These are phyloP conservation scores for Oasisia sp. DNA, from an alignment of 2,888 invertebrate genomes.

Conservation along the genomic window DNA sequence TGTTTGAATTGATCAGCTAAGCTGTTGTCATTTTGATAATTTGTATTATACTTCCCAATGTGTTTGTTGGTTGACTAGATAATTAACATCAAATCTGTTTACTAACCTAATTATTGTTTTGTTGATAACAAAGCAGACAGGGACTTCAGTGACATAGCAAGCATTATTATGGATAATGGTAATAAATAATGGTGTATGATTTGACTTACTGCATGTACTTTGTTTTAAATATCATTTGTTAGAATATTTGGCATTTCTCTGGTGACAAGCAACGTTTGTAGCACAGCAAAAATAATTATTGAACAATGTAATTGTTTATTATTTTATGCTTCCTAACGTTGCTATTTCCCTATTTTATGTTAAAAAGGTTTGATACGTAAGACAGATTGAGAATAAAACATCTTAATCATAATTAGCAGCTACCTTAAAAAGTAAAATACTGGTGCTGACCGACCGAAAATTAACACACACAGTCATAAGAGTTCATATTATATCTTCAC, in stretches of 20 bases:
- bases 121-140: not conserved
- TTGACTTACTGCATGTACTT: not conserved
- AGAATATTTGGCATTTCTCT: too few species aligned
- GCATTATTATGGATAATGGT: not conserved
- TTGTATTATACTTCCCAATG: not conserved
- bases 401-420: not conserved
- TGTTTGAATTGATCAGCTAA: not conserved
- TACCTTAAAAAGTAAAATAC: not conserved
- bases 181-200: not conserved
- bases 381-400: not conserved
- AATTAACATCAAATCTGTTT: not conserved
- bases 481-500: too few species aligned
- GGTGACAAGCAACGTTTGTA: too few species aligned
- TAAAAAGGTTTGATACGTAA: too few species aligned
- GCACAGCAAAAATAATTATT: not conserved
- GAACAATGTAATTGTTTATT: not conserved
- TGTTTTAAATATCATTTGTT: not conserved
- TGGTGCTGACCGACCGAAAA: not conserved
- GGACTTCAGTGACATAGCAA: not conserved
- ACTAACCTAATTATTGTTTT: not conserved
- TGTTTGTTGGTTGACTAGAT: not conserved
- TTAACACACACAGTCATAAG: too few species aligned
- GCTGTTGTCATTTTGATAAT: not conserved
- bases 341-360: too few species aligned
- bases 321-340: not conserved